Conservation (phyloP, 2,888 invertebrate species). For the Orthosia cruda region DNA sequence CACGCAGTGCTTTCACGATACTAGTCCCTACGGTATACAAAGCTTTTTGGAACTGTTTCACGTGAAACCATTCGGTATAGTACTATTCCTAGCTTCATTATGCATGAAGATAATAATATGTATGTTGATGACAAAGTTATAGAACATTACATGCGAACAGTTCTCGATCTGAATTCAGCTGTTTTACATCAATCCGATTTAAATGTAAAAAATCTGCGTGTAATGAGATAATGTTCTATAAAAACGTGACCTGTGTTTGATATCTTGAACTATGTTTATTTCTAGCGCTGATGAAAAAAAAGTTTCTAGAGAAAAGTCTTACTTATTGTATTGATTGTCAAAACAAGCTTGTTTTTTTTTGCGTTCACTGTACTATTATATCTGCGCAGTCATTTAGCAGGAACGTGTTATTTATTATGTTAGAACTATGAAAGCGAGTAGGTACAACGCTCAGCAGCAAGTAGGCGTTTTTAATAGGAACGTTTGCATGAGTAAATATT, state of each 20-base stretch:
- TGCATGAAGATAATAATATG: constrained; percentile 16
- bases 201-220: neutral
- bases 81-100: constrained; percentile 15
- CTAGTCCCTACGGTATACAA: constrained; percentile 41
- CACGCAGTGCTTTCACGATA: constrained; percentile 55
- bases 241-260: constrained; percentile 21
- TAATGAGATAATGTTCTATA: constrained; percentile 11
- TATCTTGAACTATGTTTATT: constrained; percentile 17
- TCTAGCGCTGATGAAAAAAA: neutral
- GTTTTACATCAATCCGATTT: constrained; percentile 2
- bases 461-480: neutral
- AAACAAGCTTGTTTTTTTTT: constrained; percentile 18
- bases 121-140: constrained; percentile 8
- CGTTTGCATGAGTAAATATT: constrained; percentile 3
- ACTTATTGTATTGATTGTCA: constrained; percentile 8
- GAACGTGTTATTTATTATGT: constrained; percentile 7
- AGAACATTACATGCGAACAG: neutral
- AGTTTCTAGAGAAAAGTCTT: constrained; percentile 7
- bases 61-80: constrained; percentile 18
- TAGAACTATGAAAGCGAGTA: constrained; percentile 1
- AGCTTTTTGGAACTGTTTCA: constrained; percentile 41
- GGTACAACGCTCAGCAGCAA: neutral
- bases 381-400: constrained; percentile 15
- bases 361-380: constrained; percentile 15
- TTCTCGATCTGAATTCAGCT: neutral